Conservation (phyloP, 2,888 invertebrate genomes). For the Mechanitis messenoides region DNA sequence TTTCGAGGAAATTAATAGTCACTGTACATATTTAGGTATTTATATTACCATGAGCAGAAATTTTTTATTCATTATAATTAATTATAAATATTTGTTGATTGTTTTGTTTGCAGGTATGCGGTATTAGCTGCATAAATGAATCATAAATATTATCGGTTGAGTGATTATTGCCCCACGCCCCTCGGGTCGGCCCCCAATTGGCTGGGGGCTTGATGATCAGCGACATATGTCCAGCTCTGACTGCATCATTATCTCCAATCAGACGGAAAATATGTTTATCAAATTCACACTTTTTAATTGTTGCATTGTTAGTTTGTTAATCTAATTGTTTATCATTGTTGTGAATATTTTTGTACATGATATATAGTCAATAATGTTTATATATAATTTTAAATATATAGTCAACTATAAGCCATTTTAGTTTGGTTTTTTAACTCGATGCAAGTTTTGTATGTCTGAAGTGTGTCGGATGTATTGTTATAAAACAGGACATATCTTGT, state of each 20-base stretch:
- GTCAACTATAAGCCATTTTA: too few relatives aligned
- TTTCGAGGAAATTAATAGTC: too few relatives aligned
- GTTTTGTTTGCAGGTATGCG: constrained; percentile 12
- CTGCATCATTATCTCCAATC: constrained; percentile 59
- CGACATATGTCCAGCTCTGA: constrained; percentile 55
- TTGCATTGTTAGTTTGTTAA: constrained; percentile 5
- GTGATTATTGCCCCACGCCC: constrained; percentile 23
- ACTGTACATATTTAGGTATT: too few relatives aligned
- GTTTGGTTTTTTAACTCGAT: too few relatives aligned
- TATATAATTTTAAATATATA: too few relatives aligned
- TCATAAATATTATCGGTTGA: constrained; percentile 33
- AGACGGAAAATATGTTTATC: constrained; percentile 45
- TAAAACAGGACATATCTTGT: constrained; percentile 11
- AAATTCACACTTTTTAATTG: constrained; percentile 35
- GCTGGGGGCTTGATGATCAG: constrained; percentile 44
- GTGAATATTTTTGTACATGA: not conserved
- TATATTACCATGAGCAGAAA: too few relatives aligned
- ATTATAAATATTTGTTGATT: constrained; percentile 7
- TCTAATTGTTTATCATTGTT: not conserved
- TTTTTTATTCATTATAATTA: too few relatives aligned
- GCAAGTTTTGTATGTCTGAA: too few relatives aligned
- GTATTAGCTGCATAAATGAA: constrained; percentile 25
- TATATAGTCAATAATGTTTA: too few relatives aligned
- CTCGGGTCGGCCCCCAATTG: constrained; percentile 41
- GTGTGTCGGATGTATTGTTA: constrained; percentile 19